Percentiles rank a stretch among this genome's conserved stretches.
Evolutionary conservation across 1,140 invertebrate species (phyloP).

Genomic region (Frieseomelitta varia): DNA sequence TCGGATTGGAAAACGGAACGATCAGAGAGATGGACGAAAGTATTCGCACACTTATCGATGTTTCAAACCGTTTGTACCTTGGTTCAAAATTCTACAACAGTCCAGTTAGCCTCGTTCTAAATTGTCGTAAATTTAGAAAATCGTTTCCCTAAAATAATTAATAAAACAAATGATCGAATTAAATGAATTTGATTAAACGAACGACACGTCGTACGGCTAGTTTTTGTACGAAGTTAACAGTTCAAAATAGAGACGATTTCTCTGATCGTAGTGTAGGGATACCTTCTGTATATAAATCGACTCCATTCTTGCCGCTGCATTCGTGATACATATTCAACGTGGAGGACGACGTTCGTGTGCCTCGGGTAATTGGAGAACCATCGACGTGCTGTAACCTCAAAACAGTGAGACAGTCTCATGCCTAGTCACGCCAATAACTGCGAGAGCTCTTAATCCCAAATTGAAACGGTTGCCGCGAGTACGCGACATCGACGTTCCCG

Average conservation of each 20-base stretch:
- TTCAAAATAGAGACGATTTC: no score
- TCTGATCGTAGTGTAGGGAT: not conserved
- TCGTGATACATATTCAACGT: conserved; percentile 19
- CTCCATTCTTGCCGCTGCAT: conserved; percentile 1
- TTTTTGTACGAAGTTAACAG: no score
- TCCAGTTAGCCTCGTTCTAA: no score
- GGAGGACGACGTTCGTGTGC: not conserved
- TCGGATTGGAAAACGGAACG: not conserved
- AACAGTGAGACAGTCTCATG: not conserved
- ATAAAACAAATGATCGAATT: no score
- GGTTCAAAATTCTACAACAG: no score
- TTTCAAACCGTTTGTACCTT: no score
- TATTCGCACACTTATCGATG: no score
- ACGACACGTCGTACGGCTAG: no score
- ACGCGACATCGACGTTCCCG: not conserved
- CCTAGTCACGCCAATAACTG: not conserved
- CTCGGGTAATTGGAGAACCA: conserved; percentile 32
- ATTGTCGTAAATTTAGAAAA: no score
- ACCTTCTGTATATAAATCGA: not conserved
- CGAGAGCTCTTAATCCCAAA: conserved; percentile 18
- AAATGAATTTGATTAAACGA: no score
- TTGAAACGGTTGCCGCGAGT: not conserved
- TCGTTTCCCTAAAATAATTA: no score
- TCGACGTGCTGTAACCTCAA: conserved; percentile 10
- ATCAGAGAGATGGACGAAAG: no score